Base-by-base conservation (phyloP, 1,140 invertebrate genomes). In the Diuraphis noxia region DNA sequence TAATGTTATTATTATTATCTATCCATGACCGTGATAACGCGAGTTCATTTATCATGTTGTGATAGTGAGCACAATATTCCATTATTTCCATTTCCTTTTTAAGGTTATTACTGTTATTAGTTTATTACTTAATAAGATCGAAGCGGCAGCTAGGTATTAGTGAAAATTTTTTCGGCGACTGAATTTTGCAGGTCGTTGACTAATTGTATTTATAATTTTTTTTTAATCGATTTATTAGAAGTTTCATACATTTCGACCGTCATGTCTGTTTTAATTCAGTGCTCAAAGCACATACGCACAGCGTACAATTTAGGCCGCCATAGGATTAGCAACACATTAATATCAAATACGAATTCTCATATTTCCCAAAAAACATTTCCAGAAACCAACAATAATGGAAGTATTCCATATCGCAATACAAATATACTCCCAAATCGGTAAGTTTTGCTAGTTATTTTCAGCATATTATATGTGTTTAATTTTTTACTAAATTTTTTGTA, bases 201-300 rank as follows among this genome's bases (percentile, higher is more conserved):
- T 25, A 30, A 38, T 82, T 82, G 38, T 25, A 30, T 13, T 41
- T 2, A n/a, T 17, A 5, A 17, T 6, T 72, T 72, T 0, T 4
- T 82, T 82, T 82, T n/a, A 79, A 41, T 82, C 9, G 2, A 19
- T 85, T 43, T 25, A 85, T 85, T 46, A 21, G 41, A 46, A 85
- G n/a, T 0, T 34, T 36, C 6, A 46, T 34, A 85, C 46, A 85
- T 34, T 10, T 43, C 34, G 0, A 89, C 19, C n/a, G 82, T 91
- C n/a, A 91, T 91, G 89, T 91, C 89, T 21, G 77, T 91, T 19
- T 52, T 91, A 82, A 91, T 91, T 23, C 89, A 91, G 34, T 91
- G 89, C 34, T 91, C 89, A 3, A 91, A 91, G 77, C 77, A 91
- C 41, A 91, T 91, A 52, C 89, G 89, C 21, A 82, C 89, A 0